Conservation (phyloP, 2,113 vertebrate genomes). For the Pachyramphus minor region DNA sequence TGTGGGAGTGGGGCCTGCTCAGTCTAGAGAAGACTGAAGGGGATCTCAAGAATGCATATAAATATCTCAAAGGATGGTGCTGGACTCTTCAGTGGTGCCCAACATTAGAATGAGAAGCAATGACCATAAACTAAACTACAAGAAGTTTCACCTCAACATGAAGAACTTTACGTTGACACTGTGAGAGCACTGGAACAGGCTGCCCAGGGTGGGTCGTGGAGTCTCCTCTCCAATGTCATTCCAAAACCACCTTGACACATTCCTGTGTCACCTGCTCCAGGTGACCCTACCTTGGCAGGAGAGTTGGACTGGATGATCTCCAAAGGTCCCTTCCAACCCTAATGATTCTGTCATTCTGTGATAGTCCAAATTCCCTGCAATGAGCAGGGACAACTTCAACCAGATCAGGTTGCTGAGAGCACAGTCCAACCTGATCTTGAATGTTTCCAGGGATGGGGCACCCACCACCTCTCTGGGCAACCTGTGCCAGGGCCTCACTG, state of each 20-base stretch:
- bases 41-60: no score
- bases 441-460: not conserved
- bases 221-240: not conserved
- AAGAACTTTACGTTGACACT: not conserved
- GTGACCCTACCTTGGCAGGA: not conserved
- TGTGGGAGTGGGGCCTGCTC: not conserved
- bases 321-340: not conserved
- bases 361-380: no score
- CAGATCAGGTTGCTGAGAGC: no score
- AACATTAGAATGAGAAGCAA: accelerated
- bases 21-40: not conserved
- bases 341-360: not conserved
- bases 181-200: not conserved
- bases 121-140: not conserved
- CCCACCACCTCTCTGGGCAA: not conserved
- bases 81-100: not conserved
- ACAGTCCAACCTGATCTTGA: not conserved
- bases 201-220: not conserved
- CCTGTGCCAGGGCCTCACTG: not conserved
- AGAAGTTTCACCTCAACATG: not conserved
- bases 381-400: not conserved
- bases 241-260: not conserved
- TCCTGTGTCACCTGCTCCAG: not conserved
- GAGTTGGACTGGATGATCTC: no score
- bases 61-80: not conserved